A percentile compares a stretch with the other conserved stretches of the same genome.
phyloP scores from a whole-genome alignment of 2,888 invertebrate species.

The Spatulosminthurus flaviceps region DNA sequence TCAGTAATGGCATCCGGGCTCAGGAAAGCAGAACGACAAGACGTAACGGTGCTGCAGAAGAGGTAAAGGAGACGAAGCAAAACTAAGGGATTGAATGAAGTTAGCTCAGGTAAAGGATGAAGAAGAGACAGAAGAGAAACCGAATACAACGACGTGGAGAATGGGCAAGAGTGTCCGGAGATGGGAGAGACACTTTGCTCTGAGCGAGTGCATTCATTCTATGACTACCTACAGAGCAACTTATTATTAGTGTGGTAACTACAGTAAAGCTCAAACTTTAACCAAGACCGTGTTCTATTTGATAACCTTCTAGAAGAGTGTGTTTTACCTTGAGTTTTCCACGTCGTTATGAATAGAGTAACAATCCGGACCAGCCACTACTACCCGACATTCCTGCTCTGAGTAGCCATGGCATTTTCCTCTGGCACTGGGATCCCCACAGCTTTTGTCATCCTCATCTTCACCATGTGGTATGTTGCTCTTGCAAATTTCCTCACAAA shows the following conservation, averaged over 20 bases:
- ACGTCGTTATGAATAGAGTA: slow-evolving; percentile 1
- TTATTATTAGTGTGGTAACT: neutral
- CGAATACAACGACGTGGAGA: neutral
- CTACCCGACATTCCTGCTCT: neutral
- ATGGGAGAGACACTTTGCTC: slow-evolving; percentile 7
- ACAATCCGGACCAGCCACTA: neutral
- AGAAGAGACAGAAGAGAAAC: too few species aligned
- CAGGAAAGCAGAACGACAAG: slow-evolving; percentile 18
- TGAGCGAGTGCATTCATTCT: slow-evolving; percentile 27
- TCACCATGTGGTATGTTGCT: slow-evolving; percentile 11
- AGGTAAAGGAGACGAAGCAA: slow-evolving; percentile 25
- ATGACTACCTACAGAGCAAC: slow-evolving; percentile 15
- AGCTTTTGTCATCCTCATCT: neutral
- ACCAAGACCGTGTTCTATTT: neutral
- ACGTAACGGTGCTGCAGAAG: neutral
- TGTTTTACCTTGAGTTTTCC: neutral
- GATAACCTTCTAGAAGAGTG: neutral
- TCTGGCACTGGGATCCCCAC: neutral
- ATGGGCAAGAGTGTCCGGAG: neutral
- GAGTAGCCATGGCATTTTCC: slow-evolving; percentile 14
- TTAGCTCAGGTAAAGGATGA: neutral
- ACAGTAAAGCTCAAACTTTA: neutral
- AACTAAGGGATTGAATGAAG: neutral
- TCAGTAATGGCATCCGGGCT: slow-evolving; percentile 21
- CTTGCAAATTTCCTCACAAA: neutral